Conservation (phyloP, 2,888 invertebrate species). For the Orthosia gothica region DNA sequence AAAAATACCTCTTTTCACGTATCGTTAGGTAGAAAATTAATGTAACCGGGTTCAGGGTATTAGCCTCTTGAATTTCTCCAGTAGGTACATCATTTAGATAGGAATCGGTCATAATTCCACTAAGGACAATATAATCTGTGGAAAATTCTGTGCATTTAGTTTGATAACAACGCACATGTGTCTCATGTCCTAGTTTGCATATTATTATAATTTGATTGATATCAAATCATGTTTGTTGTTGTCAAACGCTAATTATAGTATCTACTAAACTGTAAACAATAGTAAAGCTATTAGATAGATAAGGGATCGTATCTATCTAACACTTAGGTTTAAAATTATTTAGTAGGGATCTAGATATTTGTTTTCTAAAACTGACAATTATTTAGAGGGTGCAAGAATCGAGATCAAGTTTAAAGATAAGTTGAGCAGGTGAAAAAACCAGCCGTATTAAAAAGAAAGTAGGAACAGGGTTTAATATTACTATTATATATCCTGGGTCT, state of each 20-base stretch:
- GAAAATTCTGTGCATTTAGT: constrained; percentile 41
- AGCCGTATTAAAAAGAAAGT: too few species aligned
- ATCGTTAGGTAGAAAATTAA: background rate
- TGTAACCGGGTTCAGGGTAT: constrained; percentile 15
- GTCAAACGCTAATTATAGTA: constrained; percentile 1
- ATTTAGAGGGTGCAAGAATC: background rate
- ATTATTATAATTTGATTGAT: constrained; percentile 9
- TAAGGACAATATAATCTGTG: constrained; percentile 24
- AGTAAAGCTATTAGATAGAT: background rate
- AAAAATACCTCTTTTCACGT: constrained; percentile 10
- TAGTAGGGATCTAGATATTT: too few species aligned
- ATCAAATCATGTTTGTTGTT: constrained; percentile 23
- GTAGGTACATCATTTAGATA: constrained; percentile 4
- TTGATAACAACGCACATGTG: constrained; percentile 44
- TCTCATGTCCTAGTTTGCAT: constrained; percentile 38
- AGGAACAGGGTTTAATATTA: too few species aligned
- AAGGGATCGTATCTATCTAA: too few species aligned
- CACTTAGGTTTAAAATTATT: too few species aligned
- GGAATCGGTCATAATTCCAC: constrained; percentile 49
- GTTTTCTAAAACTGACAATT: background rate
- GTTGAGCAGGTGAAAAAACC: background rate
- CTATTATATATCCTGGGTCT: too few species aligned
- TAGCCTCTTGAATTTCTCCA: background rate
- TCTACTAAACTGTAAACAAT: constrained; percentile 2
- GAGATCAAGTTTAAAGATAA: constrained; percentile 1